phyloP scores from a whole-genome alignment of 2,888 invertebrate species.

The Eutolmus rufibarbis region DNA sequence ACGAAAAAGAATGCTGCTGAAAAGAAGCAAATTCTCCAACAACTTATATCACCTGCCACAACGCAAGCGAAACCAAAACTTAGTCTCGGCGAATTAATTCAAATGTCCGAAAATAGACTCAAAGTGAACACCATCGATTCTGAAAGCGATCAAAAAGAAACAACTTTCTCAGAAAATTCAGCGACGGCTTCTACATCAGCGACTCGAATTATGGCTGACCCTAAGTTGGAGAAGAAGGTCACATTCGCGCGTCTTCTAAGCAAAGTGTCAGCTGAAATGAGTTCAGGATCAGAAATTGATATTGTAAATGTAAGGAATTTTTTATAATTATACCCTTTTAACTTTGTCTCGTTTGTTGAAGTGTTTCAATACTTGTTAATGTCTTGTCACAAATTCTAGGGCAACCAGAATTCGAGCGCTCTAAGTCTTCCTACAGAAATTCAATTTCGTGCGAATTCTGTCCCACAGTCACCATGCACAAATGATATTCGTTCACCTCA shows the following conservation, averaged over 20 bases:
- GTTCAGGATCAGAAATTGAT: conserved; percentile 76
- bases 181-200: conserved; percentile 63
- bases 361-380: conserved; percentile 48
- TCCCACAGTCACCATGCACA: conserved; percentile 71
- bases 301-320: conserved; percentile 63
- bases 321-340: background rate
- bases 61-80: conserved; percentile 65
- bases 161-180: conserved; percentile 67
- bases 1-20: conserved; percentile 79
- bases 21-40: conserved; percentile 80
- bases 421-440: conserved; percentile 58
- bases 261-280: conserved; percentile 80
- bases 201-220: conserved; percentile 68
- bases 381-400: conserved; percentile 48
- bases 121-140: conserved; percentile 58
- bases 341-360: conserved; percentile 57
- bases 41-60: conserved; percentile 74
- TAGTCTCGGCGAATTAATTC: conserved; percentile 76
- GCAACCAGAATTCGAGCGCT: conserved; percentile 56
- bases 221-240: conserved; percentile 79
- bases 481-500: conserved; percentile 70
- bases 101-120: conserved; percentile 71
- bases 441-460: conserved; percentile 62
- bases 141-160: conserved; percentile 67
- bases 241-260: conserved; percentile 77